Percentiles rank a stretch among this genome's conserved stretches.
phyloP scores from a whole-genome alignment of 2,888 invertebrate genomes.

The Eremobia ochroleuca region DNA sequence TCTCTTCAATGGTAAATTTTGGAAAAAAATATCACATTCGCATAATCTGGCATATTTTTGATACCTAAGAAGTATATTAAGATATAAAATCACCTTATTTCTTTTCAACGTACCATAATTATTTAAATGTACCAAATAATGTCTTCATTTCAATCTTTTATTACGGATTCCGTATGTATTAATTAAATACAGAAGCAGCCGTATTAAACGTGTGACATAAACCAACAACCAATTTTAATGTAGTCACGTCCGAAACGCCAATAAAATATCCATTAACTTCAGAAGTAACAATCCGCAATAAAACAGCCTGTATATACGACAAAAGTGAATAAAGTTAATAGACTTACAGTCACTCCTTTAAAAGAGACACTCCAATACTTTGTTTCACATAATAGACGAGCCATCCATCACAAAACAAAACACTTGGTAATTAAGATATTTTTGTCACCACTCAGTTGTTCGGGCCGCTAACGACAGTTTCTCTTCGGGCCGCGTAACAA shows the following conservation, averaged over 20 bases:
- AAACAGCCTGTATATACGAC: constrained; percentile 43
- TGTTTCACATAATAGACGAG: constrained; percentile 71
- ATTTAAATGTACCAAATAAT: not conserved
- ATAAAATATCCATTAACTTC: constrained; percentile 57
- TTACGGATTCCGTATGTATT: not conserved
- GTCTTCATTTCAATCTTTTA: not conserved
- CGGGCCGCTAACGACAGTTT: constrained; percentile 58
- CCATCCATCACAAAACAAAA: constrained; percentile 73
- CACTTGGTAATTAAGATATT: constrained; percentile 71
- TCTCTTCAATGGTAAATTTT: no score
- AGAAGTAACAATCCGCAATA: constrained; percentile 45
- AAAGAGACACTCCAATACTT: constrained; percentile 67
- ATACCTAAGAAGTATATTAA: not conserved
- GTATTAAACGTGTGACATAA: constrained; percentile 17
- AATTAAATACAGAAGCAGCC: constrained; percentile 6
- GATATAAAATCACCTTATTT: not conserved
- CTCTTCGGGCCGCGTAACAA: constrained; percentile 76
- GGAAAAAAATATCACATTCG: no score
- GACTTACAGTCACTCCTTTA: constrained; percentile 71
- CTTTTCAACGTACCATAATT: not conserved
- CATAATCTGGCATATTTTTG: not conserved
- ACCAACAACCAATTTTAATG: constrained; percentile 41
- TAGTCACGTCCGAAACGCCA: constrained; percentile 43
- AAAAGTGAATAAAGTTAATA: constrained; percentile 66
- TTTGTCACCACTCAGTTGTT: constrained; percentile 68